Evolutionary conservation across 2,797 vertebrate species (phyloP).

Genomic region (Sebastes trivittatus): DNA sequence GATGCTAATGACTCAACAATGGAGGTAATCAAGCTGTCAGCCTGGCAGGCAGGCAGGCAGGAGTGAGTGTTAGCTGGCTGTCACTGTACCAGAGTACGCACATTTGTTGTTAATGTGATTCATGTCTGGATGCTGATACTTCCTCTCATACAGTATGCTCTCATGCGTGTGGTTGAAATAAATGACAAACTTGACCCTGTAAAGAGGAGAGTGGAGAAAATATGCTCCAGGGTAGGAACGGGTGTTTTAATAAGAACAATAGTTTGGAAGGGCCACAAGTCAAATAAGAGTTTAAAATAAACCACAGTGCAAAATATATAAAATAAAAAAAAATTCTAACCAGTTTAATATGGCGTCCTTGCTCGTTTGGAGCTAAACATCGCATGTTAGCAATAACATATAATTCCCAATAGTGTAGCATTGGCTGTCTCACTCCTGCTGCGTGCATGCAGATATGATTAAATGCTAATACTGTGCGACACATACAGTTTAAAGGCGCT

Average conservation of each 20-base stretch:
- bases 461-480: background rate
- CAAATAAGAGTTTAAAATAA: background rate
- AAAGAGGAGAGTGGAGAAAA: background rate
- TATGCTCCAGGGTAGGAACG: background rate
- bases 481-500: no score
- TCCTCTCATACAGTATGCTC: background rate
- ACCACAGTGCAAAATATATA: background rate
- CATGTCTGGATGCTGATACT: constrained; percentile 32
- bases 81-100: constrained; percentile 20
- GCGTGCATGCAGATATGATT: background rate
- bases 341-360: background rate
- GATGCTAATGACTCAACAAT: constrained; percentile 60
- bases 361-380: background rate
- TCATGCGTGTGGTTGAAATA: background rate
- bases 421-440: background rate
- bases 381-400: background rate
- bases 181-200: constrained; percentile 11
- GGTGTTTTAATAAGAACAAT: background rate
- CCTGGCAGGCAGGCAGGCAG: constrained; percentile 25
- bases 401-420: background rate
- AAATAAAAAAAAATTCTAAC: background rate
- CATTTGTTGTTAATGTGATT: constrained; percentile 43
- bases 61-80: constrained; percentile 41
- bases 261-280: background rate
- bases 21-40: constrained; percentile 66